Evolutionary conservation across 1,140 invertebrate genomes (phyloP), one percentile per base, ranked within the genome.

Genomic region (Caerostris extrusa): DNA sequence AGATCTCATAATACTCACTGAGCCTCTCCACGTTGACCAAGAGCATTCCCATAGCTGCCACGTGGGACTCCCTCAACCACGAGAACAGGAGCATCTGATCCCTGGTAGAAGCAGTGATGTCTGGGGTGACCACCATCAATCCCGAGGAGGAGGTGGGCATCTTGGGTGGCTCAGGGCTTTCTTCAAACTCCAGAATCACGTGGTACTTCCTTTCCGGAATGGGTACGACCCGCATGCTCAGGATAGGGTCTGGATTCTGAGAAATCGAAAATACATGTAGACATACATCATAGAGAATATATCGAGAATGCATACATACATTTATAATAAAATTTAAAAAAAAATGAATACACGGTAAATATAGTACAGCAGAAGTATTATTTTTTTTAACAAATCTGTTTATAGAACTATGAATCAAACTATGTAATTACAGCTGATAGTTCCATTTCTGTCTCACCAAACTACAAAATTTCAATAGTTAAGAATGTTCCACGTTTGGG

Each of bases 171-270:
- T 34, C 55, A 3, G 92, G 67, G 34, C 58, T 64, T 17, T 93
- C 92, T 34, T 93, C 85, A 57, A 93, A 93, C 50, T 93, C 92
- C 67, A 93, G 10, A 19, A 93, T 89, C 3, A 93, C 86, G 58
- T 93, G 92, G 92, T 93, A 93, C 34, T 93, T 93, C 50, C 92
- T 50, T 81, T 93, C 92, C 8, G 92, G 92, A 61, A 93, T 82
- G n/a, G 85, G 85, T 55, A 93, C 58, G 8, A 89, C 86, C 57
- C 92, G 55, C 92, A 93, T 88, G 56, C 71, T 93, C 34, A 93
- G 92, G 14, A 93, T 88, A 6, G 86, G 67, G 50, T 93, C 92
- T 17, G 92, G 92, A 89, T 93, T 93, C 92, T 93, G 56, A 50
- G n/a, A 50, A 87, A 89, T 8, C 8, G 61, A 10, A 3, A 64